Base-by-base conservation (phyloP, 1,140 invertebrate genomes). In the Drosophila lacteicornis region DNA sequence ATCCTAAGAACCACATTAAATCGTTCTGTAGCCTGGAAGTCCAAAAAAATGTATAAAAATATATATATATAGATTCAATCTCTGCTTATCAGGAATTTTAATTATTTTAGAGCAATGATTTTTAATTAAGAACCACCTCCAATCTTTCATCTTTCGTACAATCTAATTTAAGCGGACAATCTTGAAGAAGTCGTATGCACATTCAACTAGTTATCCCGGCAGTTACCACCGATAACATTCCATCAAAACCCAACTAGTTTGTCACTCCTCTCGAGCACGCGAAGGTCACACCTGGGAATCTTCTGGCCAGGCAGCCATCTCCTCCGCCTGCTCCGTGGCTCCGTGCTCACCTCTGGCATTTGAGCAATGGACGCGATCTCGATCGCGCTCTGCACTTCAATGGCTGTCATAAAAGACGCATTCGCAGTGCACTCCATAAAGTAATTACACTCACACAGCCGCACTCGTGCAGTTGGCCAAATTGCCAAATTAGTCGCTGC, bases 401-500 rank as follows among this genome's bases (percentile, higher is more conserved):
- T 56, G 57, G 68, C 59, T 82, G 75, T 71, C 79, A 70, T 85
- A 85, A 85, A 85, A 76, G 73, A 79, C 59, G 75, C 82, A 75
- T 61, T 70, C 70, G 42, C 61, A 77, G 51, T 73, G 78, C 84
- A 87, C 84, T 86, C 80, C 80, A 87, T 83, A 83, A 80, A 88
- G 80, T 80, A 88, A 87, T 87, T 87, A 78, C 67, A 80, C 63
- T 57, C 42, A 57, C 25, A 45, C 38, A 65, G 62, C 33, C 40
- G 17, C 42, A 36, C 53, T 60, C 17, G 40, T 25, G 33, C 57
- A 49, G 30, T 66, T 63, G 55, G 69, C 67, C 78, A 80, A 82
- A 78, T 73, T 79, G 82, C 83, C 60, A 88, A 88, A 87, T 87
- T 87, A 87, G 83, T 87, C 74, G 73, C 61, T 70, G 61, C 55